Conservation (phyloP, 2,797 vertebrate genomes). For the Sparidentex hasta region DNA sequence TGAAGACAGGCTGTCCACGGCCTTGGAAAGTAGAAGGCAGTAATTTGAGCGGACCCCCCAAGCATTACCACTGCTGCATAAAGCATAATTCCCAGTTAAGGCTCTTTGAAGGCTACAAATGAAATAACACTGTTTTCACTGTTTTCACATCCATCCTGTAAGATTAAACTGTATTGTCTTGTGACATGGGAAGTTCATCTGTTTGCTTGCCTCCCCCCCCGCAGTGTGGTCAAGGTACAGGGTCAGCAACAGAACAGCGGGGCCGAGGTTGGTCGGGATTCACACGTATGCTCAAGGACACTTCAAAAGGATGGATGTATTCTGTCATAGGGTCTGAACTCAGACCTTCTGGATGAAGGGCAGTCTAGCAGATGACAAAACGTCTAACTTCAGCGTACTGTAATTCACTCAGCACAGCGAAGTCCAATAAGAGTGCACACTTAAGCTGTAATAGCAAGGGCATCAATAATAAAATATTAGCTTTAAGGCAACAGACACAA, state of each 20-base stretch:
- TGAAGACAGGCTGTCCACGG: conserved; percentile 81
- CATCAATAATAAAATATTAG: conserved; percentile 77
- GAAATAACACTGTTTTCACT: conserved; percentile 55
- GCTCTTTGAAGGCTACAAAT: conserved; percentile 72
- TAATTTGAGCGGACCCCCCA: conserved; percentile 79
- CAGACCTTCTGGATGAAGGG: conserved; percentile 71
- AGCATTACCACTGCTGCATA: conserved; percentile 79
- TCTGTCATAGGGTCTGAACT: conserved; percentile 71
- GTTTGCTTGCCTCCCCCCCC: conserved; percentile 51
- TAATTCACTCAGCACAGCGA: conserved; percentile 39
- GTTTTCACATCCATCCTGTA: conserved; percentile 57
- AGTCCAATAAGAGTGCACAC: conserved; percentile 27
- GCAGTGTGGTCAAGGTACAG: conserved; percentile 70
- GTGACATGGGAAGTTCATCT: conserved; percentile 53
- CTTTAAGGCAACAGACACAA: conserved; percentile 72
- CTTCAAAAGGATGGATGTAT: conserved; percentile 77
- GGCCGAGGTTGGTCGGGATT: conserved; percentile 54
- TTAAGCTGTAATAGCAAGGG: conserved; percentile 49
- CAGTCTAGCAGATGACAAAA: conserved; percentile 49
- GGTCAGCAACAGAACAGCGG: conserved; percentile 53
- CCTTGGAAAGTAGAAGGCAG: conserved; percentile 78
- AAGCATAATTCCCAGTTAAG: conserved; percentile 75
- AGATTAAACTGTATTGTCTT: conserved; percentile 63
- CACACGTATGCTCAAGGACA: conserved; percentile 75
- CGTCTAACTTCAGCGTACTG: conserved; percentile 41